Base-by-base conservation (phyloP, 2,888 invertebrate species). In the Geotrupes spiniger region DNA sequence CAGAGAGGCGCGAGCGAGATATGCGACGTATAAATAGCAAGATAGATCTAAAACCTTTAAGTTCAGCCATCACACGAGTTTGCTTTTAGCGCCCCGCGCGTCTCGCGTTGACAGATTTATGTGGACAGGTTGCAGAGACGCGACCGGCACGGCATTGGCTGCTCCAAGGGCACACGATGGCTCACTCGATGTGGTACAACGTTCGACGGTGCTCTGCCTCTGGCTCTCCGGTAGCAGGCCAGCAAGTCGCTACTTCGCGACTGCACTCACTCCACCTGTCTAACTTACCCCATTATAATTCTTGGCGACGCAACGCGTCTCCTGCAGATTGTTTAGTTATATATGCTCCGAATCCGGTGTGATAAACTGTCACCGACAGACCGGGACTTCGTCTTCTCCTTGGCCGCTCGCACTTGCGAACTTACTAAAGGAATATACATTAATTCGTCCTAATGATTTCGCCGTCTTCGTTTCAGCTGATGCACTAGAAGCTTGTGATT, bases 71-170 rank as follows among this genome's bases (percentile, higher is more conserved):
- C 66, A 66, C 68, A 68, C 59, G 68, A 59, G 60, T 68, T 68
- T 66, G 68, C 68, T 68, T 66, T 68, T 68, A 68, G 66, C 64
- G 61, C 62, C 64, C 64, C 62, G 60, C 63, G 65, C 68, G 69
- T 68, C 70, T 62, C 59, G 53, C 61, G 69, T 61, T 73, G 73
- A 73, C 73, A 73, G 72, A 74, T 74, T 74, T 74, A 74, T 73
- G 72, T 71, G 72, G 72, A 72, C 73, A 72, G 71, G 71, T 72
- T 70, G 68, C 67, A 71, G 72, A 72, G 21, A 21, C 21, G 21
- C 72, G 68, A 66, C 64, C 65, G 64, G 60, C 60, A 62, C 64
- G 60, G 59, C 62, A 61, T 62, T 62, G 64, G 62, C 59, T 56
- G 59, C 42, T 54, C 59, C 58, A 58, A 56, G 58, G 58, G 56